phyloP scores from a whole-genome alignment of 2,113 vertebrate species.

The Sander lucioperca region DNA sequence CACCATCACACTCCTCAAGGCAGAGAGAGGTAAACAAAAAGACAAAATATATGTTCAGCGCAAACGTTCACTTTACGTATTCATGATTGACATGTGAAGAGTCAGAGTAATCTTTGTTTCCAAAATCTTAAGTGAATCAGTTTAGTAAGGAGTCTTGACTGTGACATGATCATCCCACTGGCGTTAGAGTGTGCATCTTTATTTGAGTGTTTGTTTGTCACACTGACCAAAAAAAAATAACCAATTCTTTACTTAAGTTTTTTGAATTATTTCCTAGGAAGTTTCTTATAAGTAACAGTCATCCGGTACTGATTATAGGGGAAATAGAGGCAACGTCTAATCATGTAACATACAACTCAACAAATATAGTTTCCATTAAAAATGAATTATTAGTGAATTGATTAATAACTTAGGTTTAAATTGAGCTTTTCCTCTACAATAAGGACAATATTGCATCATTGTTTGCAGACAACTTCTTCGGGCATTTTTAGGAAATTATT shows the following conservation, averaged over 20 bases:
- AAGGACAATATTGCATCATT: background rate
- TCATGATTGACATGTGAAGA: background rate
- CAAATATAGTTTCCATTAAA: background rate
- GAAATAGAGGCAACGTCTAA: background rate
- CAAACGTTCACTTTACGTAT: background rate
- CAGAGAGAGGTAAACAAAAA: constrained; percentile 91
- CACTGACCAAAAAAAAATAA: too few species aligned
- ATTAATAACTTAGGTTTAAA: background rate
- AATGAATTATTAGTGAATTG: too few species aligned
- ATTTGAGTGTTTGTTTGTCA: background rate
- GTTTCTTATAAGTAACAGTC: background rate
- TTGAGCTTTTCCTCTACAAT: too few species aligned
- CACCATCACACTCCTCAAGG: constrained; percentile 95
- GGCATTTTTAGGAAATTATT: background rate
- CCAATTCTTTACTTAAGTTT: background rate
- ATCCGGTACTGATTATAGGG: background rate
- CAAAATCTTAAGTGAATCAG: background rate
- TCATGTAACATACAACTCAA: background rate
- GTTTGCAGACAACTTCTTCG: background rate
- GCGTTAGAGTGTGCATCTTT: background rate
- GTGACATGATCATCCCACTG: background rate
- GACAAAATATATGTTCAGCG: background rate
- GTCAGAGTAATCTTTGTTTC: background rate
- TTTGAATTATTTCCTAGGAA: background rate
- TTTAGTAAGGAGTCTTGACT: background rate